A percentile compares a stretch with the other conserved stretches of the same genome.
phyloP scores from a whole-genome alignment of 2,888 invertebrate species.

The Cephus rjabovi region DNA sequence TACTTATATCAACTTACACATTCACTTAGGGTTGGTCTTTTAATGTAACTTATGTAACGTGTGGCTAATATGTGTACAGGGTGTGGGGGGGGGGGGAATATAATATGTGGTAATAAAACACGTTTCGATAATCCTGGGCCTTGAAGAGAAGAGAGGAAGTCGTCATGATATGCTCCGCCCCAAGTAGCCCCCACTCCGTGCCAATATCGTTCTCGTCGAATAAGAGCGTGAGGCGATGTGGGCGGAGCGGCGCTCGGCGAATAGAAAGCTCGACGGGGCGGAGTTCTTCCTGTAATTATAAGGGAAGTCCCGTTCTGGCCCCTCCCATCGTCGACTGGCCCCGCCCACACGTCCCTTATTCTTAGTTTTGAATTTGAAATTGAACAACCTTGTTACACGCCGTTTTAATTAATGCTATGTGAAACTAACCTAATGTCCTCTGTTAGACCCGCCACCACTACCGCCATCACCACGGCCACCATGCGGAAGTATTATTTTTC shows the following conservation, averaged over 20 bases:
- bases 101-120: not conserved
- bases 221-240: not conserved
- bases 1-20: not conserved
- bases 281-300: not conserved
- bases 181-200: not conserved
- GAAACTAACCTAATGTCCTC: not conserved
- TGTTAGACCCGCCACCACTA: not conserved
- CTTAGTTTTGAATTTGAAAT: not conserved
- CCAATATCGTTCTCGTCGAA: not conserved
- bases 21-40: not conserved
- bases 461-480: not conserved
- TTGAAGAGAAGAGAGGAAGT: not conserved
- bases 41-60: not conserved
- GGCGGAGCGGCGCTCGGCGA: not conserved
- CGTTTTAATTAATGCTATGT: not conserved
- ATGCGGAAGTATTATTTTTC: not conserved
- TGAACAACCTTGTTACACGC: not conserved
- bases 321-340: not conserved
- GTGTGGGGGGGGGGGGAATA: not conserved
- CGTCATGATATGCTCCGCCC: not conserved
- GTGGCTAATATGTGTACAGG: not conserved
- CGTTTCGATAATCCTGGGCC: not conserved
- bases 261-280: not conserved
- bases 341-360: not conserved
- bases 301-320: not conserved